Evolutionary conservation across 2,113 vertebrate genomes (phyloP).

Genomic region (Paramisgurnus dabryanus): DNA sequence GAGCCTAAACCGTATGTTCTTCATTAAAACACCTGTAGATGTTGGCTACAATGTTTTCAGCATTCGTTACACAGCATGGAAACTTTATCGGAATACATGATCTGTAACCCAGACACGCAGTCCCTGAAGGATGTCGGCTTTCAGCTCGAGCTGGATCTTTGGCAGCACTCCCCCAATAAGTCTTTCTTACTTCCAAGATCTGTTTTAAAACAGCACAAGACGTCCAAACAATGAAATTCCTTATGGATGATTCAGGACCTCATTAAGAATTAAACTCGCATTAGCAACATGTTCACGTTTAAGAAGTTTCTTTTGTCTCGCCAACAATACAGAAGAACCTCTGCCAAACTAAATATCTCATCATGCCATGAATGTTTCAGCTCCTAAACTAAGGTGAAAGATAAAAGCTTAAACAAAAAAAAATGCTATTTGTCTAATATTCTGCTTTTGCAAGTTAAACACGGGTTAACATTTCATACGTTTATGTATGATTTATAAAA

Average conservation of each 20-base stretch:
- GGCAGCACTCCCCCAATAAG: conserved; percentile 21
- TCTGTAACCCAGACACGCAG: conserved; percentile 46
- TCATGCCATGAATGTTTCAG: conserved; percentile 60
- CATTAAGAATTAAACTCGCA: conserved; percentile 65
- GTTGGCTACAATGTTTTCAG: conserved; percentile 34
- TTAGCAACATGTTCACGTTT: conserved; percentile 53
- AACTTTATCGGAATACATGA: conserved; percentile 35
- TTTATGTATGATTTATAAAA: background rate
- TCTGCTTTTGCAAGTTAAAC: background rate
- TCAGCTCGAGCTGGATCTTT: conserved; percentile 37
- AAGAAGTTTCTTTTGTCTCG: conserved; percentile 36
- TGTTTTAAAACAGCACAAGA: conserved; percentile 37
- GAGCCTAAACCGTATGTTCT: conserved; percentile 20
- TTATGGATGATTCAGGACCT: conserved; percentile 48
- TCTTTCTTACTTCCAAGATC: conserved; percentile 39
- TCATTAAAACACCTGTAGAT: conserved; percentile 50
- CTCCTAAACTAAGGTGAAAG: conserved; percentile 22
- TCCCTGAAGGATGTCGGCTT: conserved; percentile 41
- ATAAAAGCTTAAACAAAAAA: conserved; percentile 7
- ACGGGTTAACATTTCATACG: conserved; percentile 18
- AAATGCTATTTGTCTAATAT: background rate
- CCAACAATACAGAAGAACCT: conserved; percentile 44
- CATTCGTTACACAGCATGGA: conserved; percentile 26
- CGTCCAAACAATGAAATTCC: conserved; percentile 57
- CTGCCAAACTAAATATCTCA: conserved; percentile 57